These are phyloP conservation scores for Chiridota heheva DNA, from an alignment of 35 echinoderm and acorn worm species.

Conservation along the genomic window DNA sequence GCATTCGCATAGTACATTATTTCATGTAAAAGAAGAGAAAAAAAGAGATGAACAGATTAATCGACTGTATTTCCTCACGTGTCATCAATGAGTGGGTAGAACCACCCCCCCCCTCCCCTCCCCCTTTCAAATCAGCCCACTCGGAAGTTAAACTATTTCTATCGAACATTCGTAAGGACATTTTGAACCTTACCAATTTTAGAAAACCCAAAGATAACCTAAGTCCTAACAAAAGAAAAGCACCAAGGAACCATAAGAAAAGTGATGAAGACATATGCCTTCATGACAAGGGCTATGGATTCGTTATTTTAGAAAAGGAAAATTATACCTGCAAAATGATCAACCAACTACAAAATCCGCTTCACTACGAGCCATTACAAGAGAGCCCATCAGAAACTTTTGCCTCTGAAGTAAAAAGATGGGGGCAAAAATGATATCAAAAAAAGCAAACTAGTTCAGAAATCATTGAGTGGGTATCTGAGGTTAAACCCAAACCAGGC, in stretches of 20 bases:
- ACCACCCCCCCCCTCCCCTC: no score
- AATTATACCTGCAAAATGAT: background rate
- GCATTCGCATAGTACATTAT: no score
- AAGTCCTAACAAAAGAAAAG: background rate
- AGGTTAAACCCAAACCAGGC: background rate
- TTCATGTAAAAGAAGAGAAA: no score
- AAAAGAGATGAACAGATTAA: no score
- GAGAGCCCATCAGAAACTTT: background rate
- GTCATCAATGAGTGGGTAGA: background rate
- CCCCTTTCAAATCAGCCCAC: background rate
- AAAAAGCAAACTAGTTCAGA: background rate
- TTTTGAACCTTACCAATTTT: background rate
- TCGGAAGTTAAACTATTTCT: slow-evolving; percentile 1
- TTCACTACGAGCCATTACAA: background rate
- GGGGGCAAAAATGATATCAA: background rate
- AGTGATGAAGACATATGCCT: background rate
- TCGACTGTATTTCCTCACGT: background rate
- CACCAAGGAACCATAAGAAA: background rate
- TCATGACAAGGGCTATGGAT: background rate
- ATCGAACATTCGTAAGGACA: background rate
- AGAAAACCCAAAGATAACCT: slow-evolving; percentile 8
- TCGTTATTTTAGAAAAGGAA: background rate
- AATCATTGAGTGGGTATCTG: background rate
- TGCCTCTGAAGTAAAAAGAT: background rate
- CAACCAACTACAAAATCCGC: background rate